Base-by-base conservation (phyloP, 2,113 vertebrate genomes). In the Vombatus ursinus region DNA sequence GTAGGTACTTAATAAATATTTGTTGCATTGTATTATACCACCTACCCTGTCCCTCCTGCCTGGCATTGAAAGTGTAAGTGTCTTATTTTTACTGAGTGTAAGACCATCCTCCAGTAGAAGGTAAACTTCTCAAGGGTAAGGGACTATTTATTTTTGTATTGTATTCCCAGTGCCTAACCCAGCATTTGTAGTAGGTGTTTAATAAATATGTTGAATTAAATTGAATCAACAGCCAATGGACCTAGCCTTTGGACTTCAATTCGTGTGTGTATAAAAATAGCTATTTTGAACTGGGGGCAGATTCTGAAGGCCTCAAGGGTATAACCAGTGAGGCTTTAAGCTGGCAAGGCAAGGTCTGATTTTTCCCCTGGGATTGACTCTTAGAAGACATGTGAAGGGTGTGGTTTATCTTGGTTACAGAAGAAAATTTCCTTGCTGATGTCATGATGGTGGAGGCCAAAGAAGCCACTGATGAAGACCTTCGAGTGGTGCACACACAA, bases 401-500 rank as follows among this genome's bases (percentile, higher is more conserved):
- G 12, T 44, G 8, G 50, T 92, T 22, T 0, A 91, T 94, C 48
- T 94, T 97, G 96, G 3, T 99, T 98, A 93, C 98, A 99, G 99
- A 99, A 97, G 99, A 99, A 98, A 99, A 99, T 95, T 98, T 99
- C 77, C 97, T 99, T 96, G 98, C 98, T 6, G 99, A 99, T 97
- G 98, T 98, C 52, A 99, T 98, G 98, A 98, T 99, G 5, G 99
- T 99, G 90, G 98, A 98, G 98, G 99, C 99, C 0, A 98, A 96
- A 57, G 99, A 99, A 97, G 99, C 99, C n/a, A 98, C 99, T 0
- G 99, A 99, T 52, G 99, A 99, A 47, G 99, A 99, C 97, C 99
- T 99, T 94, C 98, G 99, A 97, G 99, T 99, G 94, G 99, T 99
- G 94, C 99, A 99, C 97, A 99, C 99, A 3, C 99, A 99, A 95